Base-by-base conservation (phyloP, 2,797 vertebrate genomes). In the Parotocinclus haroldoi region DNA sequence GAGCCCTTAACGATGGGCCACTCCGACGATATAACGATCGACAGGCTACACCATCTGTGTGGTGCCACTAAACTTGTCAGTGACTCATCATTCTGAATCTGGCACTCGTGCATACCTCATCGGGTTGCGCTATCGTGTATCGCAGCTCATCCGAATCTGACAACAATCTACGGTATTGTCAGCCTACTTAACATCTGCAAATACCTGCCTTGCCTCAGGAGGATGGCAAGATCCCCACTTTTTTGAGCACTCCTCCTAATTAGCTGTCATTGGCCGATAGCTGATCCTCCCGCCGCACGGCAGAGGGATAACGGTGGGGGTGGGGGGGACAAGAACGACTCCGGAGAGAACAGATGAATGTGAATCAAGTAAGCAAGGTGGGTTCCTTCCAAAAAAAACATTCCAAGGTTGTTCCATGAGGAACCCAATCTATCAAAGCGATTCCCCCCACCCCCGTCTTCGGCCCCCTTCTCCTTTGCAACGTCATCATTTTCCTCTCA, bases 401-500 rank as follows among this genome's bases (percentile, higher is more conserved):
- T 89, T 89, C 90, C 88, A 90, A 90, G 88, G 88, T 90, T 90
- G 90, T 91, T 87, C 83, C 88, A 84, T 63, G 77, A 88, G 87
- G 78, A 79, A 76, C 81, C 71, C 84, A 87, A 91, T 90, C 87
- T 87, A 90, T 91, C 89, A 91, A 86, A 85, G 85, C 84, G 84
- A 89, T 88, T 89, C 87, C 88, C 84, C 78, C 81, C 77, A 38
- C 69, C 74, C 64, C 65, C 60, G 59, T 54, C 76, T 71, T 68
- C 45, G 56, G 42, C 76, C 81, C 71, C 80, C 81, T 82, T 87
- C 84, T 85, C 79, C 86, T 89, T 84, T 89, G 88, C 90, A 88
- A 88, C 82, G 87, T 89, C 90, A 89, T 90, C 89, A 88, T 90
- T 89, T 91, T 90, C 87, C 81, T 84, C 88, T 90, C 87, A 81